A percentile compares a stretch with the other conserved stretches of the same genome.
phyloP scores from a whole-genome alignment of 1,140 invertebrate species.

The Antheraea pernyi region DNA sequence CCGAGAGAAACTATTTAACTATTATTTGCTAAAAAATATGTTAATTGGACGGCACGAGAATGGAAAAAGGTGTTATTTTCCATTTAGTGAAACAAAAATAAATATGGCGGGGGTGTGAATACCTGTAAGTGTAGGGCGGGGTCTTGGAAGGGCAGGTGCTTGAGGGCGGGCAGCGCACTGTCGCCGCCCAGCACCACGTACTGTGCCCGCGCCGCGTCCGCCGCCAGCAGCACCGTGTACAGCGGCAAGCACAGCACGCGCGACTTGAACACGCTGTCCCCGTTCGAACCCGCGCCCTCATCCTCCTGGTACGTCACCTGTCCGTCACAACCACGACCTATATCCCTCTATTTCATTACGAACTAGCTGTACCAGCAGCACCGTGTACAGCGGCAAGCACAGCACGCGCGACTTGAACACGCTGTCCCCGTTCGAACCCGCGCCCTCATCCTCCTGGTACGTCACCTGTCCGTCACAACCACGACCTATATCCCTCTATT shows the following conservation, averaged over 20 bases:
- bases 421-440: neutral
- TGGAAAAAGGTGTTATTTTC: too few species aligned
- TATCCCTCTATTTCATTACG: too few species aligned
- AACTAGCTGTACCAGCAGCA: too few species aligned
- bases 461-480: conserved; percentile 35
- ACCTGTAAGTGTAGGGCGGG: conserved; percentile 37
- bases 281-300: conserved; percentile 20
- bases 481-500: too few species aligned
- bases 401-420: conserved; percentile 82
- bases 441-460: conserved; percentile 47
- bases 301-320: conserved; percentile 58
- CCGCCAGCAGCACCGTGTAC: conserved; percentile 88
- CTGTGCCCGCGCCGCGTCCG: conserved; percentile 85
- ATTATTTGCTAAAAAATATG: too few species aligned
- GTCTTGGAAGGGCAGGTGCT: conserved; percentile 50
- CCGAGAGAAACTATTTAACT: too few species aligned
- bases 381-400: conserved; percentile 91
- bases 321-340: neutral
- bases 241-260: conserved; percentile 92
- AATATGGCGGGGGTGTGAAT: too few species aligned
- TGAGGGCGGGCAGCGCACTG: conserved; percentile 78
- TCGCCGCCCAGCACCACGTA: conserved; percentile 86
- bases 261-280: conserved; percentile 54
- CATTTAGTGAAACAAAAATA: too few species aligned
- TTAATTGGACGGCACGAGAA: too few species aligned